Conservation (phyloP, 2,113 vertebrate genomes). For the Cheirogaleus medius region DNA sequence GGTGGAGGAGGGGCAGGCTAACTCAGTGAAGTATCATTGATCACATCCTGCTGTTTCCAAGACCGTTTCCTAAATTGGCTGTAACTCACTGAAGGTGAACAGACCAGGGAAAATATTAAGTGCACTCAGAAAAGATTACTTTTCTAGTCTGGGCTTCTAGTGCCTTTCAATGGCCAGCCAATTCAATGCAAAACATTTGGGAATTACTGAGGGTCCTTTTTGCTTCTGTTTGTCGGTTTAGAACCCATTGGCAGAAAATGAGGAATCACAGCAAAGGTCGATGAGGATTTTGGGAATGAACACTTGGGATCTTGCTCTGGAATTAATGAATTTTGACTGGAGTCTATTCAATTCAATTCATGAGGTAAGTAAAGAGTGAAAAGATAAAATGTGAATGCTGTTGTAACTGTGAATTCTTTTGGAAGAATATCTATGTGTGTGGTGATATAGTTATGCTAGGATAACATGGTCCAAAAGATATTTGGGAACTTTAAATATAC, state of each 20-base stretch:
- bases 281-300: constrained; percentile 94
- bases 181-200: constrained; percentile 35
- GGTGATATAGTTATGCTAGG: neutral
- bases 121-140: constrained; percentile 78
- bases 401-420: constrained; percentile 11
- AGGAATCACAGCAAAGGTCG: constrained; percentile 91
- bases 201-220: constrained; percentile 68
- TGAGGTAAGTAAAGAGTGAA: constrained; percentile 87
- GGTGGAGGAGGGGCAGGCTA: neutral
- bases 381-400: neutral
- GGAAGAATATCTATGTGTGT: neutral
- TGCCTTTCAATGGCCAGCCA: constrained; percentile 36
- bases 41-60: constrained; percentile 71
- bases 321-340: constrained; percentile 97
- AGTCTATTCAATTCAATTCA: constrained; percentile 94
- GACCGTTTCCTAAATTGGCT: constrained; percentile 78
- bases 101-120: constrained; percentile 59
- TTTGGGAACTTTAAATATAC: neutral
- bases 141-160: constrained; percentile 61
- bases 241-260: constrained; percentile 92
- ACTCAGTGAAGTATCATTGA: constrained; percentile 75
- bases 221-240: constrained; percentile 79
- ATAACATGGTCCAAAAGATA: neutral
- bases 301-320: constrained; percentile 96
- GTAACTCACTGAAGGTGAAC: constrained; percentile 76